Conservation (phyloP, 2,113 vertebrate species). For the Onychostruthus taczanowskii region DNA sequence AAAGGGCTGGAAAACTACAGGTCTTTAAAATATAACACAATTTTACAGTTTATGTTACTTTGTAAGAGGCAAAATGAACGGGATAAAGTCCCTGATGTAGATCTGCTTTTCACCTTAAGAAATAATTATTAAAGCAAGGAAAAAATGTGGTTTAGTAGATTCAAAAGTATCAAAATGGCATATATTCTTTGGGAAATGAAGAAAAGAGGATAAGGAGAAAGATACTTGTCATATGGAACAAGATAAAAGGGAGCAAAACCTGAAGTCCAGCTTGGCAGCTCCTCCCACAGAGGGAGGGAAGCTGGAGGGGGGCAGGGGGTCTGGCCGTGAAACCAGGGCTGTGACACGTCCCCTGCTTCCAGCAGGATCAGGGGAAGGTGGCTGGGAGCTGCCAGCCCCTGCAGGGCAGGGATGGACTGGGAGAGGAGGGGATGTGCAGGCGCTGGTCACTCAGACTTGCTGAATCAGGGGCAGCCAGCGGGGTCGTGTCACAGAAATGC, state of each 20-base stretch:
- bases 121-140: background rate
- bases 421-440: background rate
- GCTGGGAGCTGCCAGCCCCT: rapidly evolving
- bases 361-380: rapidly evolving
- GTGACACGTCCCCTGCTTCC: background rate
- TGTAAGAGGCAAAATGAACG: background rate
- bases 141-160: background rate
- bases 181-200: background rate
- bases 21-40: background rate
- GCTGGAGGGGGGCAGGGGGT: background rate
- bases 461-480: background rate
- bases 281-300: rapidly evolving
- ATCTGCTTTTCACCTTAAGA: background rate
- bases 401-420: background rate
- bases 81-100: background rate
- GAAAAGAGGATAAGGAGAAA: background rate
- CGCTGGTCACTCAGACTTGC: background rate
- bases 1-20: background rate
- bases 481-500: background rate
- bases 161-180: background rate
- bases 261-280: background rate
- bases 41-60: background rate
- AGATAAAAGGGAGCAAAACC: background rate
- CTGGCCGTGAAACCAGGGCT: rapidly evolving
- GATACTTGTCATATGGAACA: rapidly evolving